A percentile compares a stretch with the other conserved stretches of the same genome.
These are phyloP conservation scores for Kuschelorhynchus macadamiae DNA, from an alignment of 2,888 invertebrate species.

Conservation along the genomic window DNA sequence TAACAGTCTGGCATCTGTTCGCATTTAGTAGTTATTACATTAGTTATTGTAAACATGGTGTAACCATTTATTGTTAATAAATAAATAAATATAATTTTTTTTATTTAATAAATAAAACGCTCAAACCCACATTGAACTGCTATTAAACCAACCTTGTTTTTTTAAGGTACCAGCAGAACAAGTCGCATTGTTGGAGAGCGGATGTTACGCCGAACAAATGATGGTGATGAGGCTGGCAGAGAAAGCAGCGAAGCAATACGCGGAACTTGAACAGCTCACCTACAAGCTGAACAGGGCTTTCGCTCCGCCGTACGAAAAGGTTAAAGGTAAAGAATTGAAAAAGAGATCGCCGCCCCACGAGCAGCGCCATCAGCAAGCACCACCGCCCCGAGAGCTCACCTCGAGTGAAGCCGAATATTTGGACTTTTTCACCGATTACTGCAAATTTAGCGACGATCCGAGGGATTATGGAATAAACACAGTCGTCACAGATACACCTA, in stretches of 20 bases:
- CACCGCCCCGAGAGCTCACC: constrained; percentile 59
- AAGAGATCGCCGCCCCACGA: constrained; percentile 62
- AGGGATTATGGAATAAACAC: constrained; percentile 58
- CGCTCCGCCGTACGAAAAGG: constrained; percentile 61
- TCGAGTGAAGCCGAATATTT: constrained; percentile 61
- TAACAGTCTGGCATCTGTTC: no score
- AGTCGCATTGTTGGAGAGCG: constrained; percentile 71
- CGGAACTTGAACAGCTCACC: constrained; percentile 70
- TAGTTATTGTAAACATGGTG: no score
- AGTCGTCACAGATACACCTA: background rate
- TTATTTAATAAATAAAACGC: no score
- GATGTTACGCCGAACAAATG: constrained; percentile 71
- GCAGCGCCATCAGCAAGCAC: constrained; percentile 52
- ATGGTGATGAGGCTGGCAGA: constrained; percentile 71
- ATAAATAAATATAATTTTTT: no score
- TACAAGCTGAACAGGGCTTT: constrained; percentile 68
- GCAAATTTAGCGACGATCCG: constrained; percentile 58
- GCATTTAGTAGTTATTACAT: no score
- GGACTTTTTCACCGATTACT: constrained; percentile 63
- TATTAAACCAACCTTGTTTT: no score
- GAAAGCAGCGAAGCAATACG: constrained; percentile 73
- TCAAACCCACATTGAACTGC: no score
- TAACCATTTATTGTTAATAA: no score
- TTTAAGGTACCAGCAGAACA: constrained; percentile 71
- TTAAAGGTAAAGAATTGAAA: constrained; percentile 55